These are phyloP conservation scores for Oscheius sp. DNA, from an alignment of 2,888 invertebrate species.

Conservation along the genomic window DNA sequence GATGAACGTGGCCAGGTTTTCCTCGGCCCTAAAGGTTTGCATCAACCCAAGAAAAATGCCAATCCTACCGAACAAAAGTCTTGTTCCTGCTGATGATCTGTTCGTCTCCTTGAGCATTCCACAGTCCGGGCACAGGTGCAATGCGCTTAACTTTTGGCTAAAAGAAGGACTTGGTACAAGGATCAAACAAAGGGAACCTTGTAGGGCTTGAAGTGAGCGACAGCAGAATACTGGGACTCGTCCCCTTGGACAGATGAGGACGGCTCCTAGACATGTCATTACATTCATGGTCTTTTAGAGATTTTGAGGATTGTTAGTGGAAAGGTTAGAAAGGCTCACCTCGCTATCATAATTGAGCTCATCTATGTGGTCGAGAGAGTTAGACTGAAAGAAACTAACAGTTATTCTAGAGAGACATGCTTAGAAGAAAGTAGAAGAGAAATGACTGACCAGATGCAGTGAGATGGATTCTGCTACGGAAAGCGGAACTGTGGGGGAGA, in stretches of 20 bases:
- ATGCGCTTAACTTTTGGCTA: conserved; percentile 36
- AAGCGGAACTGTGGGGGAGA: conserved; percentile 19
- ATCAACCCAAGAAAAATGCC: not conserved
- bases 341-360: conserved; percentile 32
- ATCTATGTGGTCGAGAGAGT: conserved; percentile 36
- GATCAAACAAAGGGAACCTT: conserved; percentile 26
- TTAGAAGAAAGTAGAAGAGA: not conserved
- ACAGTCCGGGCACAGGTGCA: conserved; percentile 63
- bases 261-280: conserved; percentile 27
- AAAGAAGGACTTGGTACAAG: not conserved
- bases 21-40: conserved; percentile 36
- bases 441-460: conserved; percentile 19
- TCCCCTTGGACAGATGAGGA: conserved; percentile 50
- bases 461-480: conserved; percentile 29
- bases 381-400: conserved; percentile 35
- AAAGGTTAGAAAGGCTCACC: conserved; percentile 24
- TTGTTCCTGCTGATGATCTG: conserved; percentile 64
- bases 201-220: conserved; percentile 62
- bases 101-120: conserved; percentile 57
- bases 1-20: conserved; percentile 35
- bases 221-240: conserved; percentile 68
- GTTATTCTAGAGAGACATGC: conserved; percentile 17
- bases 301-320: not conserved
- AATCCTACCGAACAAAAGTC: conserved; percentile 53
- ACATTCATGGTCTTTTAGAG: conserved; percentile 13